Base-by-base conservation (phyloP, 2,888 invertebrate genomes). In the Drosophila formosana region DNA sequence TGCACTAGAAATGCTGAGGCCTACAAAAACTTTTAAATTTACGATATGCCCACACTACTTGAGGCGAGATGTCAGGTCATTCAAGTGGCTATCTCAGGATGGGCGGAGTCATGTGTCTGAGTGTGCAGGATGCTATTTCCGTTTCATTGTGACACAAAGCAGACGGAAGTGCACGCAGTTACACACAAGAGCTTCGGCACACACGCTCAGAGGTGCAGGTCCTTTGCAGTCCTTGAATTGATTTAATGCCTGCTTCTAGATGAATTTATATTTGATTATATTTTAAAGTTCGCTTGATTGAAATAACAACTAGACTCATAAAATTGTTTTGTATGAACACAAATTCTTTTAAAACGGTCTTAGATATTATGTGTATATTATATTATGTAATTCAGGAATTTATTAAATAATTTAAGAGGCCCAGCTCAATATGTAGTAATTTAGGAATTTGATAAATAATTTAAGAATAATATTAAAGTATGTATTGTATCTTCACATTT, bases 81-180 rank as follows among this genome's bases (percentile, higher is more conserved):
- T 64, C 45, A 72, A 41, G 39, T 32, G 49, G 13, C 46, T 63
- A 23, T 41, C 9, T 56, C 7, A 39, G 11, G 34, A 6, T 25
- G 23, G 30, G 30, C 23, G 37, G 43, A 28, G 25, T 43, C 47
- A 32, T 50, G 28, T 50, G 13, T 23, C 53, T 39, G 41, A 23
- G 25, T 37, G 45, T 65, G 34, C 57, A 62, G 46, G 47, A 67
- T 62, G 72, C 62, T 60, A 75, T 75, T 72, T 75, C 72, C 75
- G 75, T 46, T 75, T 52, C 51, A 60, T 68, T 68, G 72, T 52
- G 32, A 62, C 53, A 65, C 72, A 75, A 75, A 72, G 64, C 68
- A 62, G 2, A 25, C 72, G 75, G 75, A 75, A 75, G 75, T 75
- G 37, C 75, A 65, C 55, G 41, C 74, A 66, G 61, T 58, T 66